phyloP scores from a whole-genome alignment of 2,113 vertebrate species.

The Oenanthe melanoleuca region DNA sequence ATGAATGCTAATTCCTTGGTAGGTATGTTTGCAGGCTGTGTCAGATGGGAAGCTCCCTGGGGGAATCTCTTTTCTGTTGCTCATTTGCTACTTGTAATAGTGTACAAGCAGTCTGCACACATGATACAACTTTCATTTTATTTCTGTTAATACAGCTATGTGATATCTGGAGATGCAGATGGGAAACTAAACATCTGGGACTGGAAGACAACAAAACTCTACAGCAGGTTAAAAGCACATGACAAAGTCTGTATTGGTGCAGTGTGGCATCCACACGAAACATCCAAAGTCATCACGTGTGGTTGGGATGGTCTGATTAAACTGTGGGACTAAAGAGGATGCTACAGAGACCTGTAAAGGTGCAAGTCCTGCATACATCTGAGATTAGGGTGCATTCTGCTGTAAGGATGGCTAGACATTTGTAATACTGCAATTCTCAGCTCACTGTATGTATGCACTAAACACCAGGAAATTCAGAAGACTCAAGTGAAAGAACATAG shows the following conservation, averaged over 20 bases:
- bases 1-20: neutral
- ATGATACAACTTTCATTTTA: neutral
- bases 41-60: neutral
- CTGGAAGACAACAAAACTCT: slow-evolving; percentile 99
- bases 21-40: neutral
- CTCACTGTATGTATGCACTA: neutral
- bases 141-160: slow-evolving; percentile 81
- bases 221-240: slow-evolving; percentile 96
- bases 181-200: slow-evolving; percentile 99
- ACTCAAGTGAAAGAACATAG: neutral
- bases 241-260: slow-evolving; percentile 98
- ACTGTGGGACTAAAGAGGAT: slow-evolving; percentile 86
- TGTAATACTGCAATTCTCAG: neutral
- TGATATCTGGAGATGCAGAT: slow-evolving; percentile 99
- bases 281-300: slow-evolving; percentile 97
- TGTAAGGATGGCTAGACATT: neutral
- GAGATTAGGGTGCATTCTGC: neutral
- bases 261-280: slow-evolving; percentile 97
- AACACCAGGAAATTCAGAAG: neutral
- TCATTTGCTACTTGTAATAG: neutral
- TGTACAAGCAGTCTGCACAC: neutral
- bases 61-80: neutral
- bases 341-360: neutral
- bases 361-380: neutral
- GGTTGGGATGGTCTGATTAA: slow-evolving; percentile 99